A percentile compares a stretch with the other conserved stretches of the same genome.
Conservation (phyloP, 2,113 vertebrate genomes). For the Myxocyprinus asiaticus region DNA sequence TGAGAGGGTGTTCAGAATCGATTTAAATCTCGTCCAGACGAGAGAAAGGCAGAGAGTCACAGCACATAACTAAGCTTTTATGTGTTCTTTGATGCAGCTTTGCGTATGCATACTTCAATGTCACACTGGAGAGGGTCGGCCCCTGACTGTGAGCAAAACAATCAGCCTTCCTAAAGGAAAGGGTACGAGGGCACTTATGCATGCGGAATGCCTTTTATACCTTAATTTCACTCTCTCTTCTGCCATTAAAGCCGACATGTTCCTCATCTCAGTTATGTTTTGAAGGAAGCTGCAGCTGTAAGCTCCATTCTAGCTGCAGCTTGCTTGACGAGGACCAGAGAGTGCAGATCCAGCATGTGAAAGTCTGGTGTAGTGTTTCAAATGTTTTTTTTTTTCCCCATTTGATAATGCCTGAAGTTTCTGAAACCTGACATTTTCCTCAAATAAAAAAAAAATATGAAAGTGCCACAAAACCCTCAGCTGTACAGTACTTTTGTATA, state of each 20-base stretch:
- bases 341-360: too few relatives aligned
- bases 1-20: conserved; percentile 56
- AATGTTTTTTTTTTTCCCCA: too few relatives aligned
- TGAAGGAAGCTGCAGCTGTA: background rate
- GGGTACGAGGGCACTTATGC: conserved; percentile 15
- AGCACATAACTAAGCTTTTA: conserved; percentile 55
- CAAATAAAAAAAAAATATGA: too few relatives aligned
- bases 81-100: conserved; percentile 53
- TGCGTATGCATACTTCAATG: conserved; percentile 45
- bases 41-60: conserved; percentile 53
- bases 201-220: background rate
- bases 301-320: background rate
- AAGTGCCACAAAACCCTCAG: too few relatives aligned
- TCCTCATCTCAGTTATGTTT: background rate
- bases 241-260: background rate
- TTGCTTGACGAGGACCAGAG: too few relatives aligned
- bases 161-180: conserved; percentile 42
- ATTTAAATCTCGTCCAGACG: conserved; percentile 57
- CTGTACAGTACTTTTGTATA: too few relatives aligned
- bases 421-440: too few relatives aligned
- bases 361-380: too few relatives aligned
- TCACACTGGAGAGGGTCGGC: conserved; percentile 49
- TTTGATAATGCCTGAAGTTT: too few relatives aligned
- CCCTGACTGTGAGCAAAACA: conserved; percentile 51
- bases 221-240: background rate